Evolutionary conservation across 2,797 vertebrate species (phyloP).

Genomic region (Naso thynnoides): DNA sequence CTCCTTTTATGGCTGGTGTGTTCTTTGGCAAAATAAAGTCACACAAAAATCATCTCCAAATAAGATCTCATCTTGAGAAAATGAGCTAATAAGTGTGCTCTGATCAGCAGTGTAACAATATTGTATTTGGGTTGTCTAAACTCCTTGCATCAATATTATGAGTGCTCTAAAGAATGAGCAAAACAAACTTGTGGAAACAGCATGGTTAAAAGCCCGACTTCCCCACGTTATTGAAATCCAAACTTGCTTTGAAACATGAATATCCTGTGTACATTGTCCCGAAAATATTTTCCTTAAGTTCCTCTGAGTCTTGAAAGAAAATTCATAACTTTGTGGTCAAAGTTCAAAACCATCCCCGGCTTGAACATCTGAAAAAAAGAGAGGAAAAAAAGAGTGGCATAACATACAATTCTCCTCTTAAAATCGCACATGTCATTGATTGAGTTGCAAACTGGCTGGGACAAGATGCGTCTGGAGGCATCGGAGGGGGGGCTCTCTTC

Average conservation of each 20-base stretch:
- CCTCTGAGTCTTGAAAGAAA: slow-evolving; percentile 78
- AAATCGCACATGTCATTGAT: slow-evolving; percentile 82
- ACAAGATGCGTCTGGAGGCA: slow-evolving; percentile 71
- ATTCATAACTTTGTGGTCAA: slow-evolving; percentile 86
- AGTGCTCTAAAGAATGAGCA: slow-evolving; percentile 63
- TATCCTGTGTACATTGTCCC: slow-evolving; percentile 80
- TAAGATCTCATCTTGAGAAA: slow-evolving; percentile 18
- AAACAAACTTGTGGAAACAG: slow-evolving; percentile 72
- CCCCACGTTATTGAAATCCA: slow-evolving; percentile 72
- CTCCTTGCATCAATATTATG: slow-evolving; percentile 72
- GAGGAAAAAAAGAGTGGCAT: slow-evolving; percentile 30
- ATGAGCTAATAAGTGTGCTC: slow-evolving; percentile 25
- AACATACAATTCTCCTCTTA: slow-evolving; percentile 68
- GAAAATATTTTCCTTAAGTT: slow-evolving; percentile 77
- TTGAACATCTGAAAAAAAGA: slow-evolving; percentile 56
- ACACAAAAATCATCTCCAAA: neutral
- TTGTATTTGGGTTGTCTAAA: slow-evolving; percentile 56
- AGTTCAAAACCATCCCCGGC: slow-evolving; percentile 79
- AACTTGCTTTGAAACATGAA: slow-evolving; percentile 83
- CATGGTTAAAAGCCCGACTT: slow-evolving; percentile 69
- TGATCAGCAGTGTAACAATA: slow-evolving; percentile 42
- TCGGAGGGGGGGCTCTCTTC: slow-evolving; percentile 69
- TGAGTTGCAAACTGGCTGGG: slow-evolving; percentile 79
- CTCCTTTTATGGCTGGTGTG: slow-evolving; percentile 62
- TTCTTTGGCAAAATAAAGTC: slow-evolving; percentile 29